Evolutionary conservation across 2,888 invertebrate genomes (phyloP).

Genomic region (Drosophila silvestris): DNA sequence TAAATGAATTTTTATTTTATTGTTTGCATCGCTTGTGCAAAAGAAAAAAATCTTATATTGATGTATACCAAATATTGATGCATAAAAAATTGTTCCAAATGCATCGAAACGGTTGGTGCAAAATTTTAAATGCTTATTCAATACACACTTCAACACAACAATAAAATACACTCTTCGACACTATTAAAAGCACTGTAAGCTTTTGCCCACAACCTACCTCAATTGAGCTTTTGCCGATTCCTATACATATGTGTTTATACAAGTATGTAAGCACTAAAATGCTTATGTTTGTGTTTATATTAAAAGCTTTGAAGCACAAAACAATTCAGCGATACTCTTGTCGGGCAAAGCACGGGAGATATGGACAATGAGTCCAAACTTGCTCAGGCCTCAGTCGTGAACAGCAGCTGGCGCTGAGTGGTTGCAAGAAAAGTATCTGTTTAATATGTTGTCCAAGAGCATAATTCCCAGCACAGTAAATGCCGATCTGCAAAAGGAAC

Average conservation of each 20-base stretch:
- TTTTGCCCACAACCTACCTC: too few species aligned
- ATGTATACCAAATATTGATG: background rate
- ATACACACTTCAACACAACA: background rate
- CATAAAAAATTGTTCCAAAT: background rate
- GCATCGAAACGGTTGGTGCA: background rate
- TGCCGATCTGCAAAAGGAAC: slow-evolving; percentile 89
- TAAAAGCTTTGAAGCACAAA: slow-evolving; percentile 12
- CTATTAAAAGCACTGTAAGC: background rate
- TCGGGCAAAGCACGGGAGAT: background rate
- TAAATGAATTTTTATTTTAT: too few species aligned
- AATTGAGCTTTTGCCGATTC: background rate
- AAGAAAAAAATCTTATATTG: too few species aligned
- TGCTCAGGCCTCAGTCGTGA: slow-evolving; percentile 20
- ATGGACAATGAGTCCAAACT: slow-evolving; percentile 9
- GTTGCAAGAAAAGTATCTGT: slow-evolving; percentile 3
- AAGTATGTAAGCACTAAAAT: background rate
- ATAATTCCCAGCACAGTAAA: slow-evolving; percentile 86
- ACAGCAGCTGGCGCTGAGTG: slow-evolving; percentile 10
- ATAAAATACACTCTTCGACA: background rate
- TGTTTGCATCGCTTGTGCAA: too few species aligned
- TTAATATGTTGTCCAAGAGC: slow-evolving; percentile 53
- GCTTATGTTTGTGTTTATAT: background rate
- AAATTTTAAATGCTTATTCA: background rate
- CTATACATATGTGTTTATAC: background rate
- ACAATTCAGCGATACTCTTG: slow-evolving; percentile 6